Percentiles rank a stretch among this genome's conserved stretches.
phyloP scores from a whole-genome alignment of 2,113 vertebrate species.

The Monarcha castaneiventris region DNA sequence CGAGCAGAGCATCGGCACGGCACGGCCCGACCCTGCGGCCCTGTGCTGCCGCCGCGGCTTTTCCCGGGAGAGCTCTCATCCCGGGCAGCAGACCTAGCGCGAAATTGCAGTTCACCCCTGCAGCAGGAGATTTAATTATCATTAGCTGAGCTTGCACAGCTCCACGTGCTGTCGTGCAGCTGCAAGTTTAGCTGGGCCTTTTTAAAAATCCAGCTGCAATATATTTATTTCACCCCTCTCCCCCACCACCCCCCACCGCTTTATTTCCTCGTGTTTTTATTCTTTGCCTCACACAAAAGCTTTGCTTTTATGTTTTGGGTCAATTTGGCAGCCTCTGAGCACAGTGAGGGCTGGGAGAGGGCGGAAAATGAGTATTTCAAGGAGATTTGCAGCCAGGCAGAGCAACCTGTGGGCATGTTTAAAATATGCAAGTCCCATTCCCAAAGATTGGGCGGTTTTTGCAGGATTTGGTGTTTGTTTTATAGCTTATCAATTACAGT shows the following conservation, averaged over 20 bases:
- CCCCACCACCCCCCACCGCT: too few species aligned
- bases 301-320: background rate
- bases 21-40: accelerated
- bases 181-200: constrained; percentile 17
- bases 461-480: background rate
- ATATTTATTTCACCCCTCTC: accelerated
- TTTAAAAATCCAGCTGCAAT: constrained; percentile 13
- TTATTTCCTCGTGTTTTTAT: background rate
- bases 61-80: background rate
- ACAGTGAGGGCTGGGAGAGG: accelerated
- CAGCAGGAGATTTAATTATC: constrained; percentile 51
- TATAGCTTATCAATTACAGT: background rate
- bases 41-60: accelerated
- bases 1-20: background rate
- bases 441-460: background rate
- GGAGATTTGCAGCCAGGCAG: background rate
- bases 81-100: background rate
- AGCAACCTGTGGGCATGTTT: background rate
- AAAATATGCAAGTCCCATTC: background rate
- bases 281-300: background rate
- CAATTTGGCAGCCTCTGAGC: background rate
- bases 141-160: constrained; percentile 36
- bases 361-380: background rate
- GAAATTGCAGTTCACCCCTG: constrained; percentile 24
- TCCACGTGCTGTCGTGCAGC: constrained; percentile 26